These are phyloP conservation scores for Recurvirostra avosetta DNA, from an alignment of 2,113 vertebrate species.

Conservation along the genomic window DNA sequence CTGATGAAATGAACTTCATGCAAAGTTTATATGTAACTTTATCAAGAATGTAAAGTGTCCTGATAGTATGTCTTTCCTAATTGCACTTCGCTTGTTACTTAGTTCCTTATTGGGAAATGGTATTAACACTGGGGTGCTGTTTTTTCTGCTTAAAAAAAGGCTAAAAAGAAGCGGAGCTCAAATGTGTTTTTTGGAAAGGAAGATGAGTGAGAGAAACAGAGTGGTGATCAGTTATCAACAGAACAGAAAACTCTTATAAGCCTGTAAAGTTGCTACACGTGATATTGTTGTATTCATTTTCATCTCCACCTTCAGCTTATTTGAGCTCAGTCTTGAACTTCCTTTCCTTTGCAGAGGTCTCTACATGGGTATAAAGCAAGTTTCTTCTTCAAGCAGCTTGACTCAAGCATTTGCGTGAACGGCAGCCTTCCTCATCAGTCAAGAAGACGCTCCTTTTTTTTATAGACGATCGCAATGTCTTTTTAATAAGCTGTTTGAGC, in stretches of 20 bases:
- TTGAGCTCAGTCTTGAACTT: background rate
- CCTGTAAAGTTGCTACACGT: background rate
- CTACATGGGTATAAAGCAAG: background rate
- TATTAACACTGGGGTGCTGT: background rate
- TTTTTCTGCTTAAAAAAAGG: background rate
- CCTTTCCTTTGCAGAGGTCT: background rate
- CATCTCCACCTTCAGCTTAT: background rate
- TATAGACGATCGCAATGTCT: background rate
- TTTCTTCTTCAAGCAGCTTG: background rate
- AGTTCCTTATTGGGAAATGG: background rate
- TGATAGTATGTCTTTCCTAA: background rate
- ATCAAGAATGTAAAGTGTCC: background rate
- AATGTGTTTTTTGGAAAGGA: background rate
- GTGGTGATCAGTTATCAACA: background rate
- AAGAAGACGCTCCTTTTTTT: rapidly evolving
- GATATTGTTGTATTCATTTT: background rate
- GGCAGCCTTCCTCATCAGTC: background rate
- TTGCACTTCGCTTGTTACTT: background rate
- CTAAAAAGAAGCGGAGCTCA: background rate
- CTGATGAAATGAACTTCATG: background rate
- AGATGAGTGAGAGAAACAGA: background rate
- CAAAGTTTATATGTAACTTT: background rate
- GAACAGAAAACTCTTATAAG: background rate
- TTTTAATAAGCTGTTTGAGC: background rate
- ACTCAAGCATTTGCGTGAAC: rapidly evolving